Base-by-base conservation (phyloP, 2,888 invertebrate species). In the Megamerina dolium region DNA sequence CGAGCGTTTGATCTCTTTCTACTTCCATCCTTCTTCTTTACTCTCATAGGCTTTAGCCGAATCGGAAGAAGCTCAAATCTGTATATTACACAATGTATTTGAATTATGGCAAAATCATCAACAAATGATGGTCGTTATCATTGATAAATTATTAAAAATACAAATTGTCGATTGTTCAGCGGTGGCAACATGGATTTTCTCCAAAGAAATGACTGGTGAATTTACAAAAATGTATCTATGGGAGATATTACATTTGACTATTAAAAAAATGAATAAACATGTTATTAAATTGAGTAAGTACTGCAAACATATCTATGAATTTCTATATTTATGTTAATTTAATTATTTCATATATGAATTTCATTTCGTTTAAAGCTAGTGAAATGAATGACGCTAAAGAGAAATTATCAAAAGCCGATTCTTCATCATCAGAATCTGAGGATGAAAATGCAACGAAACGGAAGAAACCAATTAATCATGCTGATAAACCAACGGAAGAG, bases 111-210 rank as follows among this genome's bases (percentile, higher is more conserved):
- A 82, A 61, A 81, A 86, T 52, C 94, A 97, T 72, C 89, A 92
- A 55, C 97, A 96, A 77, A 96, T 97, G 92, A 84, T 99, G 78
- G 85, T 87, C 49, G 92, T 97, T 8, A 75, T 99, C 4, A 87
- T 95, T 4, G 96, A 99, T 74, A 97, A 99, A 74, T 82, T 99
- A 77, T 77, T 99, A 30, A 96, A 97, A 75, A 94, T 94, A 18
- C 93, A 95, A 72, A 87, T 99, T 41, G 88, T 99, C 39, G 94
- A 96, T 68, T 95, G 95, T 68, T 89, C 92, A 42, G 89, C 95
- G 1, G 95, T 99, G 12, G 95, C 96, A 35, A 94, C 92, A 55
- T 99, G 96, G 96, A 85, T 96, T 50, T 97, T 97, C 74, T 90
- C 93, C 5, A 88, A 89, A 71, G 89, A 90, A 68, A 94, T 96